Evolutionary conservation across 2,113 vertebrate species (phyloP).

Genomic region (Thalassoma bifasciatum): DNA sequence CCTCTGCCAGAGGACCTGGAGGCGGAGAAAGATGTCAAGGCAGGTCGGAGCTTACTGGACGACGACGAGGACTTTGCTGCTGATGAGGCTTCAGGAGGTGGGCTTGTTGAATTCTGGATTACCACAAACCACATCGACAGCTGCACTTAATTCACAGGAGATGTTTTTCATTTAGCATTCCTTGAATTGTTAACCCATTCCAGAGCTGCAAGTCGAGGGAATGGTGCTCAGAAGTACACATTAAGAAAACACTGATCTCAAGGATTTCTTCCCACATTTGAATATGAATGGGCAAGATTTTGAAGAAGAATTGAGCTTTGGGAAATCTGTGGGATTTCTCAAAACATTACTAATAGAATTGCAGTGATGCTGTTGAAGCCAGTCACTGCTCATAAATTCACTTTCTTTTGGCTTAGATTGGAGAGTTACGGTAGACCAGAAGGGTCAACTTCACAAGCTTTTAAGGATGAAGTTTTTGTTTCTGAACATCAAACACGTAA

Average conservation of each 20-base stretch:
- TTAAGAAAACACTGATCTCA: background rate
- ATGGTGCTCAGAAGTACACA: background rate
- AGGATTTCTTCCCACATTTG: no score
- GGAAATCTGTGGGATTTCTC: no score
- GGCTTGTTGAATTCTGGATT: conserved; percentile 21
- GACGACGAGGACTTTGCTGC: conserved; percentile 84
- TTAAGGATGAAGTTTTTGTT: no score
- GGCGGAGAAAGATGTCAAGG: conserved; percentile 55
- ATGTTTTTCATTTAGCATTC: conserved; percentile 46
- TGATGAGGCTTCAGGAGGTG: conserved; percentile 84
- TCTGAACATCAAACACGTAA: no score
- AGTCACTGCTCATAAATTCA: no score
- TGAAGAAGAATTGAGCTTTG: no score
- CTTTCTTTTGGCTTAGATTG: no score
- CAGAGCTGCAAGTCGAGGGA: conserved; percentile 8
- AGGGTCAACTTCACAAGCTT: no score
- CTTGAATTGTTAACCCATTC: conserved; percentile 4
- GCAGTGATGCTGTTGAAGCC: no score
- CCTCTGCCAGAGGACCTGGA: conserved; percentile 82
- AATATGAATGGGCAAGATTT: no score
- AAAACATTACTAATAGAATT: no score
- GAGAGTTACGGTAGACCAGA: no score
- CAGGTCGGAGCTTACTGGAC: conserved; percentile 70
- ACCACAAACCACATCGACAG: conserved; percentile 52
- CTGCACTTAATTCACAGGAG: conserved; percentile 54